Conservation (phyloP, 1,140 invertebrate genomes). For the Drosophila triauraria region DNA sequence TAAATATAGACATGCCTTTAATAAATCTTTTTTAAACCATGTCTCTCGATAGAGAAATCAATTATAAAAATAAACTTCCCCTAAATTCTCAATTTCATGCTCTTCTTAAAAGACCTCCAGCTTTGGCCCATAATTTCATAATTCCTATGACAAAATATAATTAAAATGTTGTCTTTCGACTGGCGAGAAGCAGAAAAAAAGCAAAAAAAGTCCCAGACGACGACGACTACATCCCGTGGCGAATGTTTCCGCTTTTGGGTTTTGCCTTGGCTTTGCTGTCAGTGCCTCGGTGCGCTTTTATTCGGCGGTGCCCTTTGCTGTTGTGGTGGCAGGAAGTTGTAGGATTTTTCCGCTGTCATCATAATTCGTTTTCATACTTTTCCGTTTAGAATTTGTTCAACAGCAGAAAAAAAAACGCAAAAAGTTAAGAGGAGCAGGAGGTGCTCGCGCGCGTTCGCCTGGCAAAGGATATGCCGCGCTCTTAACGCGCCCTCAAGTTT, state of each 20-base stretch:
- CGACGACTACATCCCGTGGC: conserved; percentile 63
- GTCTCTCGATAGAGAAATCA: neutral
- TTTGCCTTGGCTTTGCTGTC: conserved; percentile 27
- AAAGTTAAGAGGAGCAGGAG: conserved; percentile 34
- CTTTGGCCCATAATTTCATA: conserved; percentile 29
- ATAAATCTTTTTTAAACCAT: neutral
- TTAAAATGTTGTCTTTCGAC: conserved; percentile 63
- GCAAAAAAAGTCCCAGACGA: conserved; percentile 9
- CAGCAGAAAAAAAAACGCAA: conserved; percentile 45
- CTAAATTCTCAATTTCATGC: neutral
- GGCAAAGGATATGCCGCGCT: conserved; percentile 73
- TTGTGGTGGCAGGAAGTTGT: conserved; percentile 77
- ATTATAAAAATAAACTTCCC: neutral
- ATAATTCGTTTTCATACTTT: conserved; percentile 83
- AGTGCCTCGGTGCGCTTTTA: conserved; percentile 8
- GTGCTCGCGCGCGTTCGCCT: conserved; percentile 53
- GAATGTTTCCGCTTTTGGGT: conserved; percentile 65
- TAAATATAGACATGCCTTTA: neutral
- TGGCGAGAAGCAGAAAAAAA: conserved; percentile 20
- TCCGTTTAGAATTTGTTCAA: conserved; percentile 83
- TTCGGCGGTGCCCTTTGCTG: conserved; percentile 33
- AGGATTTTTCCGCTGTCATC: conserved; percentile 83
- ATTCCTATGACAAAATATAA: conserved; percentile 61
- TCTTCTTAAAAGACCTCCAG: neutral
- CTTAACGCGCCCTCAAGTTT: conserved; percentile 58